Conservation (phyloP, 2,888 invertebrate genomes). For the Andrena fulva region DNA sequence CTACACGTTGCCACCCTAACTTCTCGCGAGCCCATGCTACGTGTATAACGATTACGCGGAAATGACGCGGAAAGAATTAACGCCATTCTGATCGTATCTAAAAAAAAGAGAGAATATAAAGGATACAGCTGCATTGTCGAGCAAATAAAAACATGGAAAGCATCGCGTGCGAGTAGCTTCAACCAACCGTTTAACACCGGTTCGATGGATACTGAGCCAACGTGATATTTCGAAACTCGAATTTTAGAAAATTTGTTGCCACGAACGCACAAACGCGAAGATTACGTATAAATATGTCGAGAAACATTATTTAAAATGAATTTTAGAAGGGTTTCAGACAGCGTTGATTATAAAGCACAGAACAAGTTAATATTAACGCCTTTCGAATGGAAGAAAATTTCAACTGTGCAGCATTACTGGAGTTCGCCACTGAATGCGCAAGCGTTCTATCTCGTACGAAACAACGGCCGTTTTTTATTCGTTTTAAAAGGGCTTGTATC, state of each 20-base stretch:
- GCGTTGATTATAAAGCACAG: neutral
- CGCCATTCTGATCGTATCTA: conserved; percentile 11
- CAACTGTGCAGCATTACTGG: neutral
- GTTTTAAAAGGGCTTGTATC: neutral
- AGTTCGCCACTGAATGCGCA: neutral
- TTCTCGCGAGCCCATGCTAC: neutral
- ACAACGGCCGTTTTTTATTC: conserved; percentile 1
- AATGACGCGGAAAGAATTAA: conserved; percentile 29
- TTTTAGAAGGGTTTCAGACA: neutral
- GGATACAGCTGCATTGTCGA: neutral
- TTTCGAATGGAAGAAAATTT: neutral
- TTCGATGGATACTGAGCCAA: neutral
- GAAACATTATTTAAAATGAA: neutral
- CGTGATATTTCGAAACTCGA: neutral
- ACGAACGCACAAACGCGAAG: neutral
- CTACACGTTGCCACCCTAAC: conserved; percentile 21
- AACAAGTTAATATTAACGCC: neutral
- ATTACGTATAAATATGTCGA: neutral
- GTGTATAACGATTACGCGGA: conserved; percentile 14
- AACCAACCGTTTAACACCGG: neutral
- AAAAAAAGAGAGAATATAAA: neutral
- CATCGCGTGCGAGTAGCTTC: conserved; percentile 1
- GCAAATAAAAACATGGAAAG: neutral
- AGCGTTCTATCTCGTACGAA: neutral
- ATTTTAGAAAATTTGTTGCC: neutral